Conservation (phyloP, 2,797 vertebrate species). For the Decapterus maruadsi region DNA sequence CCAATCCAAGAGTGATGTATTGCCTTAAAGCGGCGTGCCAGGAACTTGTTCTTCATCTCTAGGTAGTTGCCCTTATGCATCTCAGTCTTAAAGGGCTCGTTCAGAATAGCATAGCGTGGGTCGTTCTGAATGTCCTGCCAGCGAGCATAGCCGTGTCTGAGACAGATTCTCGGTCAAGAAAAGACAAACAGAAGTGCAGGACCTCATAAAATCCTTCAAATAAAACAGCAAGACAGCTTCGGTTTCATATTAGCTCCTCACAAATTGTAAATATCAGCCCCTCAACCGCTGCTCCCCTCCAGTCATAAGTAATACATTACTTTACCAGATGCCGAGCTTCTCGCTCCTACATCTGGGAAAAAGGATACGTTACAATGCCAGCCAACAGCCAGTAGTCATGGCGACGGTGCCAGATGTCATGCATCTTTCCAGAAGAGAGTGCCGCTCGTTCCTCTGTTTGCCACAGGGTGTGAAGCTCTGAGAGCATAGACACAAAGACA, state of each 20-base stretch:
- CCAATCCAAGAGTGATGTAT: conserved; percentile 33
- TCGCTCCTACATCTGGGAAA: conserved; percentile 17
- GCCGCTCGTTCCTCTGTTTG: conserved; percentile 97
- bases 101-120: conserved; percentile 93
- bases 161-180: conserved; percentile 81
- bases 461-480: conserved; percentile 98
- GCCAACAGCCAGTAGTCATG: conserved; percentile 99
- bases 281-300: conserved; percentile 19
- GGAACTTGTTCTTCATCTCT: conserved; percentile 99
- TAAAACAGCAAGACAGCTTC: neutral
- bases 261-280: conserved; percentile 42
- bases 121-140: conserved; percentile 99
- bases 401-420: conserved; percentile 98
- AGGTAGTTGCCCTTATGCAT: conserved; percentile 98
- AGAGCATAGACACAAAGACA: conserved; percentile 17
- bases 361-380: conserved; percentile 99
- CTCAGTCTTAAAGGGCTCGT: conserved; percentile 98
- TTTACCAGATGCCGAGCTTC: conserved; percentile 48
- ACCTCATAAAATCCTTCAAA: conserved; percentile 29
- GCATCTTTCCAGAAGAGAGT: conserved; percentile 95
- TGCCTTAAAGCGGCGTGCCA: conserved; percentile 96
- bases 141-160: conserved; percentile 96
- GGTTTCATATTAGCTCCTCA: conserved; percentile 26
- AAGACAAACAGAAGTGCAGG: conserved; percentile 20
- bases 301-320: conserved; percentile 43